phyloP scores from a whole-genome alignment of 2,797 vertebrate species.

The Otus scops region DNA sequence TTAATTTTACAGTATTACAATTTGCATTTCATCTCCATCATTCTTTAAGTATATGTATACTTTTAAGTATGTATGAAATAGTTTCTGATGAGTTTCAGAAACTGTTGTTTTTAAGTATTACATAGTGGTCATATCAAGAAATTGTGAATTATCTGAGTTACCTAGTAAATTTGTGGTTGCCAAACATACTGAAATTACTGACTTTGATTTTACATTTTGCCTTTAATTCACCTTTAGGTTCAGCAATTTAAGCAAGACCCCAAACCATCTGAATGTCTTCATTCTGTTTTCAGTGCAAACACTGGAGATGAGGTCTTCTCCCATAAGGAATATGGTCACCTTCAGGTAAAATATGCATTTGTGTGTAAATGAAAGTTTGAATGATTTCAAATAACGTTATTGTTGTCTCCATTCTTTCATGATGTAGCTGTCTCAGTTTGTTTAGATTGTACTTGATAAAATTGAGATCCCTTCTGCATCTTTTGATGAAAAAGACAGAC shows the following conservation, averaged over 20 bases:
- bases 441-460: not conserved
- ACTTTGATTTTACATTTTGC: not conserved
- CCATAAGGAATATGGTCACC: constrained; percentile 86
- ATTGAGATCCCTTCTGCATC: not conserved
- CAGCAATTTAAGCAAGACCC: constrained; percentile 96
- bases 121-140: not conserved
- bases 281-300: constrained; percentile 88
- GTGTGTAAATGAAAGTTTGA: not conserved
- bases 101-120: not conserved
- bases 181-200: not conserved
- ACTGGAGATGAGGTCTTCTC: constrained; percentile 89
- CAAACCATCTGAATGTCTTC: constrained; percentile 89
- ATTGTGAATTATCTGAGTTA: not conserved
- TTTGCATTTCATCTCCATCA: not conserved
- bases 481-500: not conserved
- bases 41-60: not conserved
- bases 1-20: not conserved
- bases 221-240: constrained; percentile 77
- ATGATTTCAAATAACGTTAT: not conserved
- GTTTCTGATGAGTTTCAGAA: not conserved
- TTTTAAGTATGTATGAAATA: not conserved
- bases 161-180: not conserved
- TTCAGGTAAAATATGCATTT: constrained; percentile 83
- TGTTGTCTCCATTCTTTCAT: not conserved
- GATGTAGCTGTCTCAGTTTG: not conserved